Percentiles rank a stretch among this genome's conserved stretches.
phyloP scores from a whole-genome alignment of 2,113 vertebrate genomes.

The Dunckerocampus dactyliophorus region DNA sequence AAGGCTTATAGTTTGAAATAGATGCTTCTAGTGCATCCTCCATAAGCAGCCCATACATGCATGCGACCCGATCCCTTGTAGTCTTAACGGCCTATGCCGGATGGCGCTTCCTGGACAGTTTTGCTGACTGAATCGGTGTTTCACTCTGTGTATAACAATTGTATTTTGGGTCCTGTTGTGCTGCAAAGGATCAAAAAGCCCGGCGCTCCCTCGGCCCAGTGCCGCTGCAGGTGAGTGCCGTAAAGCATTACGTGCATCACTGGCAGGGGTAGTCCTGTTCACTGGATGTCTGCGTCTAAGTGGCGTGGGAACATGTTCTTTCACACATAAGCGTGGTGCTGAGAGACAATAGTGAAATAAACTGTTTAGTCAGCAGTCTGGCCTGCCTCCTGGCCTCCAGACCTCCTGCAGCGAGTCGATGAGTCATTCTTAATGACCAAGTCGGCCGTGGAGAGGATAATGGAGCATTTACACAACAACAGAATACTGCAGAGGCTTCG shows the following conservation, averaged over 20 bases:
- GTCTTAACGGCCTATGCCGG: neutral
- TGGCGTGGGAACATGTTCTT: constrained; percentile 45
- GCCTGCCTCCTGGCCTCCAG: constrained; percentile 23
- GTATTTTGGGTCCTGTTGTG: constrained; percentile 70
- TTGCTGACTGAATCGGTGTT: too few species aligned
- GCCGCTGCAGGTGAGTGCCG: constrained; percentile 76
- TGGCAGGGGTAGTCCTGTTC: neutral
- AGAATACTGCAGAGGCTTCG: neutral
- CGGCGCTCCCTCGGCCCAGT: constrained; percentile 79
- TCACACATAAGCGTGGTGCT: neutral
- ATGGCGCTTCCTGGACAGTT: neutral
- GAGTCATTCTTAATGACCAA: constrained; percentile 36
- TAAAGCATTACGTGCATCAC: constrained; percentile 4
- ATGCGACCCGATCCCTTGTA: neutral
- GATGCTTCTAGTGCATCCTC: neutral
- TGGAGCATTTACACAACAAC: neutral
- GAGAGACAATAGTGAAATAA: constrained; percentile 25
- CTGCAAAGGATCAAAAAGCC: constrained; percentile 90
- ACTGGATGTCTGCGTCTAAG: too few species aligned
- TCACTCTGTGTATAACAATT: neutral
- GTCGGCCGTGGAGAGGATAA: constrained; percentile 14
- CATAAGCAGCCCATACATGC: neutral
- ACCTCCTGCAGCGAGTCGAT: constrained; percentile 37
- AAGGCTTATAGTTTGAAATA: neutral
- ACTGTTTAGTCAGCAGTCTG: constrained; percentile 26